Conservation (phyloP, 2,113 vertebrate genomes). For the Istiophorus platypterus region DNA sequence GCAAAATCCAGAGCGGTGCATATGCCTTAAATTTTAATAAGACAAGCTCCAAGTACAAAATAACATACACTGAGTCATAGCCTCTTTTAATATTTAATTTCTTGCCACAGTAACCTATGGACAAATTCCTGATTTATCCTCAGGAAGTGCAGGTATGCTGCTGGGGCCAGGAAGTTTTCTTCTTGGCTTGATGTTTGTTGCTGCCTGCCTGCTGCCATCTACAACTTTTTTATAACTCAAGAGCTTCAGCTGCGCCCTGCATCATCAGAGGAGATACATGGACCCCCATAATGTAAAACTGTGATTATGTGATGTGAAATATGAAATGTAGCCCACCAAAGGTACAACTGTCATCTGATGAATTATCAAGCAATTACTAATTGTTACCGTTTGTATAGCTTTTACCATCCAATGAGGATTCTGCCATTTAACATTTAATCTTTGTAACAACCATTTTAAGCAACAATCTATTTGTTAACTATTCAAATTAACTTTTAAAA, state of each 20-base stretch:
- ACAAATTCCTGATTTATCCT: neutral
- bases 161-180: conserved; percentile 44
- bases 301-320: conserved; percentile 8
- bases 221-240: neutral
- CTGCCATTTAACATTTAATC: conserved; percentile 11
- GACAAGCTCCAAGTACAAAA: neutral
- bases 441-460: neutral
- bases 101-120: neutral
- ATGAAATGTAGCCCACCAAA: conserved; percentile 10
- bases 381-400: neutral
- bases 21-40: no score
- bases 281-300: conserved; percentile 18
- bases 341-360: neutral
- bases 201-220: conserved; percentile 44
- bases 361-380: neutral
- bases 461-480: neutral
- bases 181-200: conserved; percentile 44
- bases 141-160: conserved; percentile 39
- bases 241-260: neutral
- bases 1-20: no score
- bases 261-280: neutral
- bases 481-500: neutral
- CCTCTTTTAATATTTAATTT: neutral
- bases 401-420: neutral
- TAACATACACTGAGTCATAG: neutral